phyloP scores from a whole-genome alignment of 2,888 invertebrate species.

The Bombylius discolor region DNA sequence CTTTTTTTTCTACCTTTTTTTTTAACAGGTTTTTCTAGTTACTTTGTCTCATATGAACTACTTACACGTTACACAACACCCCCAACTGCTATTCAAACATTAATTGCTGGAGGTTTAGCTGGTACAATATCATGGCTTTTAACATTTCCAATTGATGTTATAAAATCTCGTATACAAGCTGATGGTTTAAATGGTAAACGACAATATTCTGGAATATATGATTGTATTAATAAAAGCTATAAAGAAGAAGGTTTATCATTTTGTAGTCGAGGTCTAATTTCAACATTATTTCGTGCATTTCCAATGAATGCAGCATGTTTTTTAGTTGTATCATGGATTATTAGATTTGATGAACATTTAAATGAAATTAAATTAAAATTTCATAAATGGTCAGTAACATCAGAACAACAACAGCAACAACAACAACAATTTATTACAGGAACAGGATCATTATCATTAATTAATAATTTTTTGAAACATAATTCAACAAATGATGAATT shows the following conservation, averaged over 20 bases:
- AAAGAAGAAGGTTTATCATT: constrained; percentile 54
- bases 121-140: constrained; percentile 77
- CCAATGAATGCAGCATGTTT: constrained; percentile 90
- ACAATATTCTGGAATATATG: constrained; percentile 53
- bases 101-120: constrained; percentile 74
- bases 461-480: no score
- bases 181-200: constrained; percentile 42
- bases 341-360: constrained; percentile 26
- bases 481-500: neutral
- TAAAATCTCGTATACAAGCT: constrained; percentile 78
- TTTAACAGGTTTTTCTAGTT: constrained; percentile 50
- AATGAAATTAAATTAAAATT: neutral
- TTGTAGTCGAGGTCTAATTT: constrained; percentile 60
- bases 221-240: constrained; percentile 62
- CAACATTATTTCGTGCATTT: constrained; percentile 76
- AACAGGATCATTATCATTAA: neutral
- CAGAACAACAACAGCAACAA: neutral
- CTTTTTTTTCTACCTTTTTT: neutral
- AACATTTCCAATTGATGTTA: constrained; percentile 78
- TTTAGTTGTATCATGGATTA: constrained; percentile 69
- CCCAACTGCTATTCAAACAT: constrained; percentile 50
- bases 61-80: constrained; percentile 42
- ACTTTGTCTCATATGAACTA: constrained; percentile 75
- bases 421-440: no score
- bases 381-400: neutral